These are phyloP conservation scores for Bradypodion ventrale DNA, from an alignment of 2,797 vertebrate genomes.

Conservation along the genomic window DNA sequence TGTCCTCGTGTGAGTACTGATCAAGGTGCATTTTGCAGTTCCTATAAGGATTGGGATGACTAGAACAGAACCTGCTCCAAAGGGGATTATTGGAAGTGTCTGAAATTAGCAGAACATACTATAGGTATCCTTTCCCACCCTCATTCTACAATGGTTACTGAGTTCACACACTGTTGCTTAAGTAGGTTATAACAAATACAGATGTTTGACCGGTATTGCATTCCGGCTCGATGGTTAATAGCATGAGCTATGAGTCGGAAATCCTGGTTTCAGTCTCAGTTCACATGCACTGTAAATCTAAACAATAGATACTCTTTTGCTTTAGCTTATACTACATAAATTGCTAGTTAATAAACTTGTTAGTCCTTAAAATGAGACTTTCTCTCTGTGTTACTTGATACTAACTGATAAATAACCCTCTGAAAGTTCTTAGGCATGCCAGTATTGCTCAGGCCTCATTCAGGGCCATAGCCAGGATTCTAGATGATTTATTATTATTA, in stretches of 20 bases:
- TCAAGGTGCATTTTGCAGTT: background rate
- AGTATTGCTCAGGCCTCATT: background rate
- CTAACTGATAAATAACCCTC: background rate
- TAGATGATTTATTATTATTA: too few species aligned
- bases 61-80: background rate
- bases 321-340: background rate
- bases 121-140: background rate
- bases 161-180: background rate
- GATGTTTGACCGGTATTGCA: too few species aligned
- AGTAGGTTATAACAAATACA: background rate
- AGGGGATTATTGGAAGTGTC: background rate
- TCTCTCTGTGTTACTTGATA: background rate
- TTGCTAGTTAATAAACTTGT: background rate
- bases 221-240: too few species aligned
- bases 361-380: background rate
- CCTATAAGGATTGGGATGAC: background rate
- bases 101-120: background rate
- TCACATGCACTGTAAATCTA: background rate
- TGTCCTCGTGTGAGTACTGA: slow-evolving; percentile 40
- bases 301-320: background rate
- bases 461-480: too few species aligned
- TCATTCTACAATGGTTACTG: background rate
- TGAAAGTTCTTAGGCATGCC: background rate
- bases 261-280: background rate
- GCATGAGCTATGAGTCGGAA: background rate